Base-by-base conservation (phyloP, 1,140 invertebrate species). In the Lineus longissimus region DNA sequence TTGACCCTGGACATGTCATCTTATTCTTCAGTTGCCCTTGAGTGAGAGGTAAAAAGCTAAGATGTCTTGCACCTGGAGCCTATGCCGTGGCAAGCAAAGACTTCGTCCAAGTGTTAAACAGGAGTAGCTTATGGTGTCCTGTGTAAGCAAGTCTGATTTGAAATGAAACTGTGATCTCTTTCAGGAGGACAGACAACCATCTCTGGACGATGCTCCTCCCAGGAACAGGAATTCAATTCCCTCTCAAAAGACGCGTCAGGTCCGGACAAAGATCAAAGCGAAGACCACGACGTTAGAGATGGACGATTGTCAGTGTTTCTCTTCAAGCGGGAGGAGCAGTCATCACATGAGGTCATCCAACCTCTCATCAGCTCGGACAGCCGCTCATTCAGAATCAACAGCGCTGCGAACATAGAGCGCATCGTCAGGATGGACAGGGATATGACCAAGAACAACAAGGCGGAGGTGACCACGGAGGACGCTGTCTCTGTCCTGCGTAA, bases 291-390 rank as follows among this genome's bases (percentile, higher is more conserved):
- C 51, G 67, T 76, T 19, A 74, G 76, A 60, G 76, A 77, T 63
- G 76, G 78, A 7, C 67, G 74, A 17, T 67, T 80, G 29, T 77
- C 79, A 33, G 75, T 82, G 13, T 79, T 77, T 63, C 67, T 82
- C 4, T 78, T 81, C 68, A 82, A 81, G 65, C 56, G 77, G 62
- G 76, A 76, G 33, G 79, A 81, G 59, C 79, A 82, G 69, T 70
- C 74, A 22, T 75, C 78, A n/a, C 77, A 80, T 70, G 79, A 82
- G 61, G 72, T 81, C 43, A 79, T 81, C 54, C 78, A 81, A 56
- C 74, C 76, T 31, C 61, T 81, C 13, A 67, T 82, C 2, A 81
- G 77, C 56, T 74, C 74, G 45, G 81, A 82, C 27, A 76, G 66
- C 59, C 66, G 78, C 30, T 72, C 77, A 29, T 80, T 80, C 57